Base-by-base conservation (phyloP, 2,797 vertebrate species). In the Paedocypris micromegethes region DNA sequence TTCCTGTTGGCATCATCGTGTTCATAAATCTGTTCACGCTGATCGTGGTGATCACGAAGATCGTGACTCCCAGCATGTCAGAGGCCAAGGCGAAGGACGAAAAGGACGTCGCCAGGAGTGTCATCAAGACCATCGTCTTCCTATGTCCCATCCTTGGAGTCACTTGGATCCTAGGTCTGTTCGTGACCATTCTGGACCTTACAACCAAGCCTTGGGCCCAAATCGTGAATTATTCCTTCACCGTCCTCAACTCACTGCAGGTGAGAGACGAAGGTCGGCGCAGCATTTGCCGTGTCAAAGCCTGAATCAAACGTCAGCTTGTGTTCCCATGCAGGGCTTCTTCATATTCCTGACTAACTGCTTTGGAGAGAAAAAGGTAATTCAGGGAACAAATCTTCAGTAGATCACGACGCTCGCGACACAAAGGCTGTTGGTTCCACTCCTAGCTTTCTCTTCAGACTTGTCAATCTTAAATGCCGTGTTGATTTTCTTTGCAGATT, bases 101-200 rank as follows among this genome's bases (percentile, higher is more conserved):
- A 6, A 86, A 78, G 64, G 62, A 77, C 2, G 81, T 82, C 0
- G 73, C 77, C 43, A 77, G 79, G 75, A 79, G 72, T 6, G 83
- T 89, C 55, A 5, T 92, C 9, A 88, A 89, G 66, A 70, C 87
- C 0, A 77, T 92, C 4, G 42, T 90, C 72, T 72, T 91, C 46
- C 77, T 91, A 68, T 90, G 87, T 3, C 91, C 91, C 3, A 68
- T 87, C 56, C 90, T 92, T 58, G 91, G 90, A 47, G 58, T 86
- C 70, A 90, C 90, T 0, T 92, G 91, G 91, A 5, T 78, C 41
- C 77, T 91, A 2, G 91, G 91, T 49, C 86, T 91, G 46, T 75
- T 74, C n/a, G 58, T 87, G 5, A 9, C 84, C 43, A 0, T 3
- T 0, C 0, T 86, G 46, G 89, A 91, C 72, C 79, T 87, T 42